Conservation (phyloP, 64 coral and sea anemone species). For the Montipora capricornis region DNA sequence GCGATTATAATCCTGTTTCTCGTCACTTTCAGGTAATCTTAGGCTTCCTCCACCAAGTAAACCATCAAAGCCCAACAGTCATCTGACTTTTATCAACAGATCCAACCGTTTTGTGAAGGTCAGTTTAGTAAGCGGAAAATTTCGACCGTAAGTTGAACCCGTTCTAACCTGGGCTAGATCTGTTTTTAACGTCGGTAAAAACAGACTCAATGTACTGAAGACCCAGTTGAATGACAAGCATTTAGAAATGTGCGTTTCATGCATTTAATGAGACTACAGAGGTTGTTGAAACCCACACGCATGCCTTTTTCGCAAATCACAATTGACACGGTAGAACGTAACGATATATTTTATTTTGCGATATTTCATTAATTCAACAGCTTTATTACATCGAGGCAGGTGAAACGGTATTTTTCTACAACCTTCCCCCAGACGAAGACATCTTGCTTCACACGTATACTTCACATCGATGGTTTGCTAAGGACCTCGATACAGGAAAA, state of each 20-base stretch:
- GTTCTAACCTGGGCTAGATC: too few species aligned
- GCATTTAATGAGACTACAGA: too few species aligned
- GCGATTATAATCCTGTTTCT: neutral
- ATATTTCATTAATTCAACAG: neutral
- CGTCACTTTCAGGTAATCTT: constrained; percentile 37
- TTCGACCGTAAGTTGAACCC: too few species aligned
- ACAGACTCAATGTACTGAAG: too few species aligned
- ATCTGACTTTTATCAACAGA: constrained; percentile 76
- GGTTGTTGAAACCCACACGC: too few species aligned
- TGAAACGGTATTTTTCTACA: constrained; percentile 24
- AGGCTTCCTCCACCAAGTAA: constrained; percentile 26
- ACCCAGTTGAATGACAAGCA: too few species aligned
- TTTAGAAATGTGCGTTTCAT: too few species aligned
- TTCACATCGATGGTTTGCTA: constrained; percentile 60
- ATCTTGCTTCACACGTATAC: constrained; percentile 55
- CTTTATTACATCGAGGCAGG: constrained; percentile 37
- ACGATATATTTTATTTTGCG: neutral
- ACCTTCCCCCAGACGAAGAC: constrained; percentile 40
- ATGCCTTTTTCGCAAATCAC: too few species aligned
- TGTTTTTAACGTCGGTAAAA: too few species aligned
- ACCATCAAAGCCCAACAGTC: constrained; percentile 56
- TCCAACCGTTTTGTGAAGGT: constrained; percentile 77
- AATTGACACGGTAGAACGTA: too few species aligned
- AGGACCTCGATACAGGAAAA: constrained; percentile 60
- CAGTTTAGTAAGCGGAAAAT: neutral